Evolutionary conservation across 2,113 vertebrate species (phyloP).

Genomic region (Serilophus lunatus): DNA sequence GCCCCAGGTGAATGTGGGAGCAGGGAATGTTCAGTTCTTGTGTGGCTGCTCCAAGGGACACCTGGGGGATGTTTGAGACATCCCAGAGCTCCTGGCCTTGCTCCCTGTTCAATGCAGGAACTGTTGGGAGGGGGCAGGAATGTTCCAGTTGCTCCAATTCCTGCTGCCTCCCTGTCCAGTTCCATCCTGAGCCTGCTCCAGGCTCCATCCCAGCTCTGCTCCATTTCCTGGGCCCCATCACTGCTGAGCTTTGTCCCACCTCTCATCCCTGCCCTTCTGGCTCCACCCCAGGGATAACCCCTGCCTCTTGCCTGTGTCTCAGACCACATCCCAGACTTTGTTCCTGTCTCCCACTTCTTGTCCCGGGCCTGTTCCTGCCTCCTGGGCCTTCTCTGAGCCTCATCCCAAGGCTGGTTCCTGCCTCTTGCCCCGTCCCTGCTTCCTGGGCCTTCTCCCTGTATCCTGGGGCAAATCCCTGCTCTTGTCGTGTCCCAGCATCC

Average conservation of each 20-base stretch:
- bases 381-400: background rate
- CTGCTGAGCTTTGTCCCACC: background rate
- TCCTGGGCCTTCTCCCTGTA: background rate
- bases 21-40: background rate
- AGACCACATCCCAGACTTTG: no score
- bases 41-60: accelerated
- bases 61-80: background rate
- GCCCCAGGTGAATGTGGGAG: background rate
- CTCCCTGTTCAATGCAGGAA: background rate
- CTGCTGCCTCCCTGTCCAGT: background rate
- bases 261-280: background rate
- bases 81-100: accelerated
- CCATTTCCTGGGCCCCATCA: background rate
- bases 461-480: no score
- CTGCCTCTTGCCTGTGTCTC: background rate
- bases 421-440: background rate
- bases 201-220: background rate
- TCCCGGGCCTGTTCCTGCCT: background rate
- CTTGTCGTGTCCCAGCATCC: background rate
- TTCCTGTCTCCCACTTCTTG: background rate
- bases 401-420: no score
- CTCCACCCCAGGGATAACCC: background rate
- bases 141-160: background rate
- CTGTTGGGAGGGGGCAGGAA: background rate
- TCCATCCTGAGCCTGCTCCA: background rate